A percentile compares a stretch with the other conserved stretches of the same genome.
Evolutionary conservation across 23 tunicate genomes (phyloP).

Genomic region (Halocynthia aurantium): DNA sequence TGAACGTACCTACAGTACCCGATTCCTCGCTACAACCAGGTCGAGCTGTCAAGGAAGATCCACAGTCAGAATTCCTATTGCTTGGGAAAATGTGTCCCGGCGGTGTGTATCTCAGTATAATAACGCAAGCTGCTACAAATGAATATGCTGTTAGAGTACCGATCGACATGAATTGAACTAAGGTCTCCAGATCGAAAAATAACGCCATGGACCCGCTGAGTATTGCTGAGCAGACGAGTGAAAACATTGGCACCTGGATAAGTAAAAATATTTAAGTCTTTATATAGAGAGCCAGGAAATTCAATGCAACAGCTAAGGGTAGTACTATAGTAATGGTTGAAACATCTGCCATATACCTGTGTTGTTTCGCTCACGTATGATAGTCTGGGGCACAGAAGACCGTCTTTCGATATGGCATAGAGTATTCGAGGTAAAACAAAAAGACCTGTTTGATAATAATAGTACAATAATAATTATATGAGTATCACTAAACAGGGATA

Average conservation of each 20-base stretch:
- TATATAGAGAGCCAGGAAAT: too few species aligned
- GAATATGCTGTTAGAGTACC: constrained; percentile 63
- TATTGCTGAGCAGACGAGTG: constrained; percentile 34
- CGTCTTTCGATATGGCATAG: constrained; percentile 67
- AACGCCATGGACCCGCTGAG: constrained; percentile 55
- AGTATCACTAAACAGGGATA: too few species aligned
- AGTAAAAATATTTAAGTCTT: too few species aligned
- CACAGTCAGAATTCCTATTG: too few species aligned
- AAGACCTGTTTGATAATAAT: constrained; percentile 22
- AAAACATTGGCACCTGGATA: constrained; percentile 43
- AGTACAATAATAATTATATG: too few species aligned
- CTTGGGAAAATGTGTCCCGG: constrained; percentile 12
- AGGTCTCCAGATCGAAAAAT: constrained; percentile 51
- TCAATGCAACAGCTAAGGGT: not conserved
- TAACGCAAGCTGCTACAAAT: constrained; percentile 70
- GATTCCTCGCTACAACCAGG: too few species aligned
- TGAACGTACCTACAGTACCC: too few species aligned
- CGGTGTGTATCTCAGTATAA: constrained; percentile 38
- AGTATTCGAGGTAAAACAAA: constrained; percentile 55
- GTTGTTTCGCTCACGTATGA: constrained; percentile 41
- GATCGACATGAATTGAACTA: constrained; percentile 72
- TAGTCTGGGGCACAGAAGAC: constrained; percentile 44
- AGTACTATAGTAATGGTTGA: not conserved
- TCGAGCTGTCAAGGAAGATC: too few species aligned
- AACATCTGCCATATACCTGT: constrained; percentile 21